Conservation (phyloP, 2,888 invertebrate species). For the Synergus laeviventris region DNA sequence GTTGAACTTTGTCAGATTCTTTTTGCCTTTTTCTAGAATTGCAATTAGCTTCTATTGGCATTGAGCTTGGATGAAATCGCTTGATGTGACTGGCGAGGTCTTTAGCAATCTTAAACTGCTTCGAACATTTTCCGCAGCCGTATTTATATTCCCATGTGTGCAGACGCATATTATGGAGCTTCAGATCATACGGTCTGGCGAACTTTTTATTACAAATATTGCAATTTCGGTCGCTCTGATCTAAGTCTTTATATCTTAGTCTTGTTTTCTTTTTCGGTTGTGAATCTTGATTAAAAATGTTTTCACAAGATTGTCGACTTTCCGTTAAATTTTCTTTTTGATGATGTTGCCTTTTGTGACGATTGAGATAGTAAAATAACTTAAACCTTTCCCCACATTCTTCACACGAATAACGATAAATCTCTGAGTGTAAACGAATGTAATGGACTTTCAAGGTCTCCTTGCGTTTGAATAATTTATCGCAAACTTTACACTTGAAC, state of each 20-base stretch:
- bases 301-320: neutral
- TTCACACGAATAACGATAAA: constrained; percentile 64
- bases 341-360: constrained; percentile 59
- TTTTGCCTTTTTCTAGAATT: neutral
- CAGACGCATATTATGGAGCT: neutral
- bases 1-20: neutral
- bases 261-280: neutral
- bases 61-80: neutral
- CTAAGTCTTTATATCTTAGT: neutral
- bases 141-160: neutral
- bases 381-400: constrained; percentile 66
- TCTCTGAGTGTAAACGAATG: constrained; percentile 62
- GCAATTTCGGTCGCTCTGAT: neutral
- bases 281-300: neutral
- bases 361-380: constrained; percentile 64
- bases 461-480: constrained; percentile 60
- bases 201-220: constrained; percentile 1
- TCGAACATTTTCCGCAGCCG: neutral
- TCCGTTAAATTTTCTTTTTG: neutral
- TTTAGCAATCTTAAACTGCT: neutral
- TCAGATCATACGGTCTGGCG: neutral
- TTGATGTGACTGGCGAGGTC: neutral
- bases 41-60: neutral
- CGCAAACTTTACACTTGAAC: constrained; percentile 60
- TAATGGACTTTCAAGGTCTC: constrained; percentile 62